These are phyloP conservation scores for Capitella teleta DNA, from an alignment of 1,140 invertebrate genomes.

Conservation along the genomic window DNA sequence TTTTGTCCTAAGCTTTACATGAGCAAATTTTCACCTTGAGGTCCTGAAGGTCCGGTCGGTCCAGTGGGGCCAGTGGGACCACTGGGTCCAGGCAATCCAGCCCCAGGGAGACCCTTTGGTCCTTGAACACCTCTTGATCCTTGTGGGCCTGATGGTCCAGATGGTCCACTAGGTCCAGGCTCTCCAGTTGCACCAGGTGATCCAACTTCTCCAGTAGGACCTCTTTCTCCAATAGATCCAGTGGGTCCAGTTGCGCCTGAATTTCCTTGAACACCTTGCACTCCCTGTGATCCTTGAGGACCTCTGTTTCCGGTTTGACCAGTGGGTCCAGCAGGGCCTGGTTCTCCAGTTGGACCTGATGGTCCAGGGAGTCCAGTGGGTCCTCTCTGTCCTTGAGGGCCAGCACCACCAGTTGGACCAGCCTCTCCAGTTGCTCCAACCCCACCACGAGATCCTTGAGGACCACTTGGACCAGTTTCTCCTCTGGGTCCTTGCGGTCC, in stretches of 20 bases:
- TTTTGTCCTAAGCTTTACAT: too few species aligned
- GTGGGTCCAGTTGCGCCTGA: conserved; percentile 7
- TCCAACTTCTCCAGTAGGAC: conserved; percentile 5
- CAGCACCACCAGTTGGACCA: conserved; percentile 7
- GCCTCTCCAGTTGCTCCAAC: background rate
- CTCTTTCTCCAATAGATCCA: conserved; percentile 7
- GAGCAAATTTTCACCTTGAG: background rate
- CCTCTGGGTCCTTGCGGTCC: background rate
- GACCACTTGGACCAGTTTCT: background rate
- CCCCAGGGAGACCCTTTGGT: conserved; percentile 4
- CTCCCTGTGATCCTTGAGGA: too few species aligned
- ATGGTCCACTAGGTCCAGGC: background rate
- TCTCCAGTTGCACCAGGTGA: conserved; percentile 3
- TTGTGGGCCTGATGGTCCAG: too few species aligned
- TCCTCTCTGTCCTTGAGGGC: conserved; percentile 1
- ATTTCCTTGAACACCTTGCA: conserved; percentile 1
- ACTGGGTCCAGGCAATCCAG: conserved; percentile 2
- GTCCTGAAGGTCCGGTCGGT: conserved; percentile 1
- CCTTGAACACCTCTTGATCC: conserved; percentile 1
- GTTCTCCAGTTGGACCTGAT: conserved; percentile 6
- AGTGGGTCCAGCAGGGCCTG: conserved; percentile 6
- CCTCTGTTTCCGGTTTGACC: conserved; percentile 8
- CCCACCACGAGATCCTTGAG: background rate
- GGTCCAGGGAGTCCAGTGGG: conserved; percentile 2
- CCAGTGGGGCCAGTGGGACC: conserved; percentile 6